phyloP scores from a whole-genome alignment of 2,797 vertebrate genomes.

The Furcifer pardalis region DNA sequence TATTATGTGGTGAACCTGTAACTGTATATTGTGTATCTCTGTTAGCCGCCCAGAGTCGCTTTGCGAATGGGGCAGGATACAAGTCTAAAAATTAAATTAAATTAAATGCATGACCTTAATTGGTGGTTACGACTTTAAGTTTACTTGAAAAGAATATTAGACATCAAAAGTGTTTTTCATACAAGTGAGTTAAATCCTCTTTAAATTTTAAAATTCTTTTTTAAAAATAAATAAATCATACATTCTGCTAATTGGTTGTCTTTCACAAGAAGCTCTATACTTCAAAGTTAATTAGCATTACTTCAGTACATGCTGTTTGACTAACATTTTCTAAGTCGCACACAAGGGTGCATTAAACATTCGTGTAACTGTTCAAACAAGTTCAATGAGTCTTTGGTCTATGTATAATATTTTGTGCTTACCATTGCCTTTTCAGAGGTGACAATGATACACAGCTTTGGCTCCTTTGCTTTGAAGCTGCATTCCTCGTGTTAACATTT shows the following conservation, averaged over 20 bases:
- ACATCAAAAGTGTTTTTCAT: neutral
- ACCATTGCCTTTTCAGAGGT: neutral
- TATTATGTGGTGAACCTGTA: too few relatives aligned
- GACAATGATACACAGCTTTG: neutral
- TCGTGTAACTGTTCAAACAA: conserved; percentile 16
- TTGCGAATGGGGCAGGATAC: too few relatives aligned
- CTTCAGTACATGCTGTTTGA: conserved; percentile 20
- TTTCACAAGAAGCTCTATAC: conserved; percentile 30
- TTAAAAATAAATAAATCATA: neutral
- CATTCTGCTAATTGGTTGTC: conserved; percentile 15
- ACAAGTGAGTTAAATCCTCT: neutral
- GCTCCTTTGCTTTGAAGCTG: neutral
- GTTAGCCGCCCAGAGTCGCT: too few relatives aligned
- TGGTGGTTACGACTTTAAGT: neutral
- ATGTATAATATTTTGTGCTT: neutral
- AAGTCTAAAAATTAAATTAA: too few relatives aligned
- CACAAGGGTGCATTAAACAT: neutral
- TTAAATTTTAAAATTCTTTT: neutral
- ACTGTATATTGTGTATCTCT: too few relatives aligned
- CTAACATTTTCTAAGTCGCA: conserved; percentile 41
- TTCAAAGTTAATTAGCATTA: conserved; percentile 47
- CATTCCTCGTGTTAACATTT: neutral
- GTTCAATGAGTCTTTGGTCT: neutral
- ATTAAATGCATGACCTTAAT: neutral
- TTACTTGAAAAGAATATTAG: neutral